A percentile compares a stretch with the other conserved stretches of the same genome.
These are phyloP conservation scores for Drosophila borborema DNA, from an alignment of 2,888 invertebrate genomes.

Conservation along the genomic window DNA sequence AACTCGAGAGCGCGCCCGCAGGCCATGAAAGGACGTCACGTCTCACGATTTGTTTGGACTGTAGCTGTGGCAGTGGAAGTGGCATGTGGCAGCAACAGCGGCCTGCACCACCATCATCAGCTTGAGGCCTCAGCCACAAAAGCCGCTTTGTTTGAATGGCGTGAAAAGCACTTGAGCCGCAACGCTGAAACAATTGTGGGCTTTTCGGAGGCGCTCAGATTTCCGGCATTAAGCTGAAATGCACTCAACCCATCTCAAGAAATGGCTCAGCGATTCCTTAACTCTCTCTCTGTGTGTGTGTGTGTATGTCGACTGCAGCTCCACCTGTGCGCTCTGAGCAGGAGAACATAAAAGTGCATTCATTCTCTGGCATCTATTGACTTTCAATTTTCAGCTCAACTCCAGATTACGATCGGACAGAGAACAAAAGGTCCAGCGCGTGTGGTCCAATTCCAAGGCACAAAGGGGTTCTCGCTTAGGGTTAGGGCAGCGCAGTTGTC, in stretches of 20 bases:
- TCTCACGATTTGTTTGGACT: constrained; percentile 39
- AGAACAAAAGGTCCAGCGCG: constrained; percentile 31
- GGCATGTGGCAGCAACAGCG: background rate
- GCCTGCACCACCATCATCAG: constrained; percentile 8
- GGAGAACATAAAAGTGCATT: constrained; percentile 24
- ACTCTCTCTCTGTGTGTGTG: constrained; percentile 20
- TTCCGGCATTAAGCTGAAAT: constrained; percentile 57
- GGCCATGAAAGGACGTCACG: constrained; percentile 64
- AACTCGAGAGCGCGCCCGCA: constrained; percentile 66
- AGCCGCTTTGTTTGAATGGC: constrained; percentile 71
- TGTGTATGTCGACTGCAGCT: constrained; percentile 17
- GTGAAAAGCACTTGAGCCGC: constrained; percentile 72
- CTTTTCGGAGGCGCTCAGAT: constrained; percentile 54
- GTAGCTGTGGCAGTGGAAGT: background rate
- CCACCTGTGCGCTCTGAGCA: constrained; percentile 16
- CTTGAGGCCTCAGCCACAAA: constrained; percentile 42
- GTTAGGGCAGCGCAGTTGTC: constrained; percentile 28
- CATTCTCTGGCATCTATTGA: constrained; percentile 31
- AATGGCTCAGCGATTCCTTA: constrained; percentile 27
- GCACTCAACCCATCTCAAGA: constrained; percentile 46
- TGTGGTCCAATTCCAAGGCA: constrained; percentile 46
- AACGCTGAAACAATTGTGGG: constrained; percentile 50
- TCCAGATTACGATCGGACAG: constrained; percentile 24
- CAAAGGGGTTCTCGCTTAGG: constrained; percentile 11
- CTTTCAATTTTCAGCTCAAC: constrained; percentile 35